phyloP scores from a whole-genome alignment of 2,888 invertebrate species.

The Stratiomys singularior region DNA sequence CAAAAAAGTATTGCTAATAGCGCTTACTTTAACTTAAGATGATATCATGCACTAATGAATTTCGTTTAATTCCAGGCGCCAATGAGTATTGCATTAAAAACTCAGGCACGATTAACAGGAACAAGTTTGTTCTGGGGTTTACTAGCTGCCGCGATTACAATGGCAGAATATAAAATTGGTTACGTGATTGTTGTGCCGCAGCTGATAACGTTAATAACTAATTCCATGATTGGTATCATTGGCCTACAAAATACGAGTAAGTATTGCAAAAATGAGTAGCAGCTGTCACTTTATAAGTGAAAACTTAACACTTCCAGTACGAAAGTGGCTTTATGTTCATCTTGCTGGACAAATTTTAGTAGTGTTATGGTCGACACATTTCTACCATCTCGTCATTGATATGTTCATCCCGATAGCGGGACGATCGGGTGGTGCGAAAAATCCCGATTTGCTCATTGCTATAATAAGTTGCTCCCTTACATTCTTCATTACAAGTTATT shows the following conservation, averaged over 20 bases:
- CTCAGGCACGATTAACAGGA: slow-evolving; percentile 59
- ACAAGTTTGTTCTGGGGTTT: slow-evolving; percentile 58
- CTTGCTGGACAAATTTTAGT: slow-evolving; percentile 58
- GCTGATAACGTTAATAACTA: slow-evolving; percentile 56
- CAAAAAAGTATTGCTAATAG: slow-evolving; percentile 53
- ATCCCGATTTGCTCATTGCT: slow-evolving; percentile 66
- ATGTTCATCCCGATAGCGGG: slow-evolving; percentile 66
- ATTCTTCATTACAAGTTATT: slow-evolving; percentile 62
- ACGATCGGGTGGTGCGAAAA: slow-evolving; percentile 65
- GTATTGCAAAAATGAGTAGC: not conserved
- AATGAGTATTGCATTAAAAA: slow-evolving; percentile 58
- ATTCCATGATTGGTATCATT: slow-evolving; percentile 55
- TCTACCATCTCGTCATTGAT: slow-evolving; percentile 57
- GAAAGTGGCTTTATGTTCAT: slow-evolving; percentile 59
- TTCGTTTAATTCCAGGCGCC: slow-evolving; percentile 55
- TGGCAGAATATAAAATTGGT: slow-evolving; percentile 57
- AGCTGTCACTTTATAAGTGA: not conserved
- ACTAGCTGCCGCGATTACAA: slow-evolving; percentile 57
- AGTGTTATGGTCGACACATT: slow-evolving; percentile 58
- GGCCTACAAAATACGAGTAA: slow-evolving; percentile 58
- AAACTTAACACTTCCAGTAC: slow-evolving; percentile 54
- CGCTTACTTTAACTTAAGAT: too few relatives aligned
- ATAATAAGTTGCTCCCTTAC: slow-evolving; percentile 62
- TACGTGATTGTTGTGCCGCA: slow-evolving; percentile 58
- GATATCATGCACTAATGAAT: too few relatives aligned